Base-by-base conservation (phyloP, 1,140 invertebrate species). In the Drosophila burlai region DNA sequence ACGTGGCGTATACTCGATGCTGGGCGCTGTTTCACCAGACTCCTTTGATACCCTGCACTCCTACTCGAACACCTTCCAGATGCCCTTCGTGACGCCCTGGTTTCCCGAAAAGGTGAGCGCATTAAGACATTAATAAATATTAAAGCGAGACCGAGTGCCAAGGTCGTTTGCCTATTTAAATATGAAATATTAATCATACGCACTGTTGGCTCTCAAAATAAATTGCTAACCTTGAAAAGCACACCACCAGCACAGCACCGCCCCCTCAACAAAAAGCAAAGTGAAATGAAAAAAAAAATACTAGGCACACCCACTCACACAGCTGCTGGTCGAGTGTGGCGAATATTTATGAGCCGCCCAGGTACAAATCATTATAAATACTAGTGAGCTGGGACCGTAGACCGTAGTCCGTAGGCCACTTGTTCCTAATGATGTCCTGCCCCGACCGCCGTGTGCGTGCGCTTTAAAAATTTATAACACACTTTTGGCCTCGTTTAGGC, bases 21-120 rank as follows among this genome's bases (percentile, higher is more conserved):
- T 99, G 83, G 98, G 97, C 1, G 97, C 97, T 6, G 97, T 98
- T 11, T 97, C 97, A 76, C 96, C 97, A 8, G 97, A 98, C 82
- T 98, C 98, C 8, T 98, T 99, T 93, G 97, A 98, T 93, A 99
- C 98, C 18, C 95, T 99, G 45, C 97, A 99, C 92, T 98, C 97
- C 2, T 99, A 98, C 93, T 97, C 97, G 83, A 98, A 99, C 93
- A 98, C 98, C 7, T 99, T 99, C 93, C 97, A 98, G 93, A 97
- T 99, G 96, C 98, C 98, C 26, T 98, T 99, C 92, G 95, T 99
- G 42, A 98, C 97, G 34, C 97, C 97, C 11, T 98, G 97, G 96
- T 98, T 98, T 93, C 97, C 97, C 0, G 97, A 98, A 94, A 97
- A 98, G 95, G 96, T 97, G 94, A 95, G 89, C 83, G 38, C 65